Conservation (phyloP, 2,113 vertebrate species). For the Pteronura brasiliensis region DNA sequence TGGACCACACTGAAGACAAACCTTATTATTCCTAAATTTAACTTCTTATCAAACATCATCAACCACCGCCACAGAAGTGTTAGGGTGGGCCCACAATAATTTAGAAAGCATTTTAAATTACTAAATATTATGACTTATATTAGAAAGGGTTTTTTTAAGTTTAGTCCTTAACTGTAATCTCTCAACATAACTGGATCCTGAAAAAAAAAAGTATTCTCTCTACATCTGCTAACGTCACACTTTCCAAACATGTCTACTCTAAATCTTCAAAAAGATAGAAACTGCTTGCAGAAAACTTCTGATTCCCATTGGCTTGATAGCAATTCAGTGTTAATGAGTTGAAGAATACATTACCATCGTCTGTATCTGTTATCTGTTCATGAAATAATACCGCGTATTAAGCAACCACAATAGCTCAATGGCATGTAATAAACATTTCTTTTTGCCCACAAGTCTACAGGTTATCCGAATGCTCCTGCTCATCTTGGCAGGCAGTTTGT, state of each 20-base stretch:
- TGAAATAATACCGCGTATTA: not conserved
- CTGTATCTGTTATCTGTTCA: not conserved
- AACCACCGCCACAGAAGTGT: not conserved
- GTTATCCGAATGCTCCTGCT: slow-evolving; percentile 1
- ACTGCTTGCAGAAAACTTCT: slow-evolving; percentile 4
- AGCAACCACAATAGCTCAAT: slow-evolving; percentile 1
- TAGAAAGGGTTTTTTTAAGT: not conserved
- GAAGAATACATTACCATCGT: not conserved
- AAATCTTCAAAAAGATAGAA: slow-evolving; percentile 40
- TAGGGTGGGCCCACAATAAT: not conserved
- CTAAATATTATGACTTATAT: not conserved
- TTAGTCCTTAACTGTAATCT: slow-evolving; percentile 45
- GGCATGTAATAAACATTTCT: slow-evolving; percentile 7
- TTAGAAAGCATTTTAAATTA: slow-evolving; percentile 35
- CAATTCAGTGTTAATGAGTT: slow-evolving; percentile 27
- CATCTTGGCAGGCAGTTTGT: slow-evolving; percentile 11
- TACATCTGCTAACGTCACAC: not conserved
- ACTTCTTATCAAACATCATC: slow-evolving; percentile 22
- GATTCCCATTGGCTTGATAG: slow-evolving; percentile 17
- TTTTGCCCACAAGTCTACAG: slow-evolving; percentile 21
- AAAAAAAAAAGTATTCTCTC: not conserved
- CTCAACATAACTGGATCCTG: slow-evolving; percentile 7
- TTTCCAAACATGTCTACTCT: not conserved
- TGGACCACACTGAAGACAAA: not conserved
- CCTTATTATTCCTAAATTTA: slow-evolving; percentile 37